A percentile compares a stretch with the other conserved stretches of the same genome.
Conservation (phyloP, 1,140 invertebrate genomes). For the Cydia fagiglandana region DNA sequence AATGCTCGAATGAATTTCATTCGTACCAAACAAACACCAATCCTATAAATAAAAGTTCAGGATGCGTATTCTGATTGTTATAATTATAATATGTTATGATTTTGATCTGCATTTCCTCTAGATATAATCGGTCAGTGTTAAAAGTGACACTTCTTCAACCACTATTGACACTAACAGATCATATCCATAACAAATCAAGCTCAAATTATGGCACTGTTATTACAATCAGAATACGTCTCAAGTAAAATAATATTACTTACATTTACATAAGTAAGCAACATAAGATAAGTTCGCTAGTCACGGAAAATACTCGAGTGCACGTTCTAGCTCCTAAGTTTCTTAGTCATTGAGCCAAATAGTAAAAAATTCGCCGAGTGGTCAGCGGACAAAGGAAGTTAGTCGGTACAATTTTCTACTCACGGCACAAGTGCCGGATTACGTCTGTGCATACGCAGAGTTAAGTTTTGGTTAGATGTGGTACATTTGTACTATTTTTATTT, state of each 20-base stretch:
- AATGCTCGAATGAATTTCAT: not conserved
- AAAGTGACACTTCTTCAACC: no score
- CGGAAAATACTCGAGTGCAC: constrained; percentile 35
- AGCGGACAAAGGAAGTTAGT: constrained; percentile 68
- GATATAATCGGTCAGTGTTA: no score
- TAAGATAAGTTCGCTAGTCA: constrained; percentile 31
- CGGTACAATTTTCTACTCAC: constrained; percentile 73
- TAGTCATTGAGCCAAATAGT: constrained; percentile 63
- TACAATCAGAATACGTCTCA: no score
- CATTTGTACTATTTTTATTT: constrained; percentile 5
- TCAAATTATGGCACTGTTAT: no score
- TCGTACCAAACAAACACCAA: not conserved
- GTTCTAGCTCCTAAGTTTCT: not conserved
- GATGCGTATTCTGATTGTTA: no score
- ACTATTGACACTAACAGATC: no score
- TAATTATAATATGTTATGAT: no score
- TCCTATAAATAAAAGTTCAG: not conserved
- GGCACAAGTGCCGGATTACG: constrained; percentile 61
- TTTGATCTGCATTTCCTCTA: no score
- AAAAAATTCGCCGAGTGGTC: constrained; percentile 68
- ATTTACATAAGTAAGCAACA: constrained; percentile 48
- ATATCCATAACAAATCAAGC: no score
- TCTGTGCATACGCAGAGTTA: constrained; percentile 32
- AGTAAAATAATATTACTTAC: not conserved
- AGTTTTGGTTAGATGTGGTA: constrained; percentile 40